Percentiles rank a stretch among this genome's conserved stretches.
phyloP scores from a whole-genome alignment of 2,113 vertebrate species.

The Chinchilla lanigera region DNA sequence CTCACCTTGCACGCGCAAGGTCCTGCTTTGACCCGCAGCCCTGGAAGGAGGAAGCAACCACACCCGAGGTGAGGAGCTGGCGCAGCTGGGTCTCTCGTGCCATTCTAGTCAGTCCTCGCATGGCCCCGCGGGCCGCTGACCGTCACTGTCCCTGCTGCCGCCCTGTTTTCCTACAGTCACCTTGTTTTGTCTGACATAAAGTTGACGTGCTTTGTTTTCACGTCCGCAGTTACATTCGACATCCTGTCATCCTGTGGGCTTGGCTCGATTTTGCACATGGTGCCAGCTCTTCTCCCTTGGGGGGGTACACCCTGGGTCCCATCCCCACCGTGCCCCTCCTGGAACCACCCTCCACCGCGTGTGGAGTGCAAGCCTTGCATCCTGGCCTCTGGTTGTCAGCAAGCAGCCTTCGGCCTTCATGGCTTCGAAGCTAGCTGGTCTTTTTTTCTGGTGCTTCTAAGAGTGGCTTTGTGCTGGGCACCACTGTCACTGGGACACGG shows the following conservation, averaged over 20 bases:
- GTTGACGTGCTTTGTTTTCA: background rate
- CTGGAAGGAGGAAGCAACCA: background rate
- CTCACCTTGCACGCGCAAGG: background rate
- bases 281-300: background rate
- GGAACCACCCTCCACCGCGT: background rate
- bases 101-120: rapidly evolving
- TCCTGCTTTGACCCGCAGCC: background rate
- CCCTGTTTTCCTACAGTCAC: background rate
- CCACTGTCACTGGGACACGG: background rate
- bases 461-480: background rate
- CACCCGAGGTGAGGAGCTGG: too few relatives aligned
- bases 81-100: background rate
- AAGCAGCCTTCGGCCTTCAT: background rate
- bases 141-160: background rate
- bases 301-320: background rate
- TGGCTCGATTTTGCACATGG: background rate
- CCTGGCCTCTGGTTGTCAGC: background rate
- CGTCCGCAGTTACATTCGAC: background rate
- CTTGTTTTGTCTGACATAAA: background rate
- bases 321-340: background rate
- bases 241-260: background rate
- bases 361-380: background rate
- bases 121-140: background rate
- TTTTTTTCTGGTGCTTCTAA: background rate
- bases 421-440: too few relatives aligned